A percentile compares a stretch with the other conserved stretches of the same genome.
These are phyloP conservation scores for Celastrina argiolus DNA, from an alignment of 2,888 invertebrate genomes.

Conservation along the genomic window DNA sequence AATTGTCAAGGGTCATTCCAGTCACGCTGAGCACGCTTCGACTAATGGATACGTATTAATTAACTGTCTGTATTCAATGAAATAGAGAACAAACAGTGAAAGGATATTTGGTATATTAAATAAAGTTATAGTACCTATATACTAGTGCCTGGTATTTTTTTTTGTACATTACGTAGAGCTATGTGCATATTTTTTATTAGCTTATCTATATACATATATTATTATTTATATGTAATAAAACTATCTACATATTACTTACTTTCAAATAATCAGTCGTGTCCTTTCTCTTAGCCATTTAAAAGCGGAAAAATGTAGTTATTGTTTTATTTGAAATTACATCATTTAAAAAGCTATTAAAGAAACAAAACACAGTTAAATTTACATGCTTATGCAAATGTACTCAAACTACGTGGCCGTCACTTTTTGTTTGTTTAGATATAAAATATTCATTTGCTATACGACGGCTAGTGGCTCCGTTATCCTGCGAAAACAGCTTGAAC, in stretches of 20 bases:
- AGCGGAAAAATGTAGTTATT: neutral
- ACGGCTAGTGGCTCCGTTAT: too few species aligned
- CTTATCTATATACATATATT: too few species aligned
- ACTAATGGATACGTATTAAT: conserved; percentile 19
- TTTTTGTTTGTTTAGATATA: too few species aligned
- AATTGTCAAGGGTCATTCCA: conserved; percentile 13
- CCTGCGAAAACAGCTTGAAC: too few species aligned
- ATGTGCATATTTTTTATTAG: too few species aligned
- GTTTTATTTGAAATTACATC: neutral
- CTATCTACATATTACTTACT: neutral
- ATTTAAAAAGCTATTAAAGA: neutral
- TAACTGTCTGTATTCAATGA: conserved; percentile 4
- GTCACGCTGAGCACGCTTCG: conserved; percentile 17
- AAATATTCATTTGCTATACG: too few species aligned
- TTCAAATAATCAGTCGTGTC: neutral
- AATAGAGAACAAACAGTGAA: conserved; percentile 5
- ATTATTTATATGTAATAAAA: too few species aligned
- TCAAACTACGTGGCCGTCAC: too few species aligned
- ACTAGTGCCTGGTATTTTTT: neutral
- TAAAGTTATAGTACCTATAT: neutral
- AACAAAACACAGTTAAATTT: too few species aligned
- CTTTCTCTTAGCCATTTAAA: neutral
- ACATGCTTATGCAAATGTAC: too few species aligned
- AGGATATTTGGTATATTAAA: neutral
- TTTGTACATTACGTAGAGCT: neutral